Percentiles rank a stretch among this genome's conserved stretches.
Evolutionary conservation across 2,113 vertebrate genomes (phyloP).

Genomic region (Pelodiscus sinensis): DNA sequence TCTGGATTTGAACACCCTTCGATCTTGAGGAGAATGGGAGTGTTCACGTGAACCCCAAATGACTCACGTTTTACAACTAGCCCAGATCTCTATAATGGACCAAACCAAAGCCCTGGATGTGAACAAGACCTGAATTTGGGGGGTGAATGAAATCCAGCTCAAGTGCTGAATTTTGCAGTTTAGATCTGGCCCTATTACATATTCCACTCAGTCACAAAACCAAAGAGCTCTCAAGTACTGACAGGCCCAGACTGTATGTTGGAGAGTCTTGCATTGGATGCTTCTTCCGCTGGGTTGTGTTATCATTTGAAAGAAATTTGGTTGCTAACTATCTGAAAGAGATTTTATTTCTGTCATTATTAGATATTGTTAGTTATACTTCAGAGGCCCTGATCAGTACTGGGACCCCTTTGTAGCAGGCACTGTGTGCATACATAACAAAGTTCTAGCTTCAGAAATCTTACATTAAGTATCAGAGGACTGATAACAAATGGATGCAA

Average conservation of each 20-base stretch:
- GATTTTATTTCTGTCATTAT: not conserved
- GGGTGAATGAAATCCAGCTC: not conserved
- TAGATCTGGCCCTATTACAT: too few relatives aligned
- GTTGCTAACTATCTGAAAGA: not conserved
- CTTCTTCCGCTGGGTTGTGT: not conserved
- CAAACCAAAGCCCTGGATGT: not conserved
- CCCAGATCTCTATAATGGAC: not conserved
- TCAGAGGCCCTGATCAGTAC: not conserved
- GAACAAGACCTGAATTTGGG: not conserved
- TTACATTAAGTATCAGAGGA: not conserved
- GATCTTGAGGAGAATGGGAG: too few relatives aligned
- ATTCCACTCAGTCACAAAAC: not conserved
- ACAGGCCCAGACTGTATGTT: too few relatives aligned
- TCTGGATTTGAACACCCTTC: not conserved
- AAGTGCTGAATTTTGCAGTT: not conserved
- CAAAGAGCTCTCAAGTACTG: not conserved
- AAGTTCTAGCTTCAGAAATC: not conserved
- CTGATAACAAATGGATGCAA: not conserved
- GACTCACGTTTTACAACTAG: not conserved
- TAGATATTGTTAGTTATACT: not conserved
- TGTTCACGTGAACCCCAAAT: not conserved
- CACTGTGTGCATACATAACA: not conserved
- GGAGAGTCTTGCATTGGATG: not conserved
- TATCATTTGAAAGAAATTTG: not conserved
- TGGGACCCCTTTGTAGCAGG: not conserved